phyloP scores from a whole-genome alignment of 1,140 invertebrate species.

The Zaprionus camerounensis region DNA sequence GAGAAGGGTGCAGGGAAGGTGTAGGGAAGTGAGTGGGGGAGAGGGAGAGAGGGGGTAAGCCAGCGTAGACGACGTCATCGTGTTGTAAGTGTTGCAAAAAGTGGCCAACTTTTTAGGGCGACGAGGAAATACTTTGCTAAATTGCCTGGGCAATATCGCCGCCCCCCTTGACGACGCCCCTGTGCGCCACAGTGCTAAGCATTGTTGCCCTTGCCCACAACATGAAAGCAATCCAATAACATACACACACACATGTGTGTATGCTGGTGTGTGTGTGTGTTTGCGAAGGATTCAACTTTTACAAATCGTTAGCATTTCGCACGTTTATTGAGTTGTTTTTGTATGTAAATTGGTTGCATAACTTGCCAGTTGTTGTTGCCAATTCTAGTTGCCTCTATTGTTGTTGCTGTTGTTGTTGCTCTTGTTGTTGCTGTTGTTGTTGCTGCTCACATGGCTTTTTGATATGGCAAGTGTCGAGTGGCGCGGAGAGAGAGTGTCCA shows the following conservation, averaged over 20 bases:
- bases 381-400: background rate
- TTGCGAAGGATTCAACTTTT: conserved; percentile 63
- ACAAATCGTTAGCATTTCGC: conserved; percentile 82
- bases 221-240: conserved; percentile 59
- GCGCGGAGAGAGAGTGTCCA: conserved; percentile 37
- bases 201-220: conserved; percentile 21
- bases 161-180: background rate
- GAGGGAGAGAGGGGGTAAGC: background rate
- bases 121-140: conserved; percentile 80
- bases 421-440: conserved; percentile 20
- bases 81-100: conserved; percentile 65
- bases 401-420: conserved; percentile 29
- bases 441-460: conserved; percentile 28
- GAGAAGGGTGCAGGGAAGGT: no score
- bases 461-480: conserved; percentile 70
- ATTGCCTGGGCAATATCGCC: conserved; percentile 62
- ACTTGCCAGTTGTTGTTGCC: conserved; percentile 54
- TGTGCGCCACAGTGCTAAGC: background rate
- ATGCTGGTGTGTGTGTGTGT: conserved; percentile 7
- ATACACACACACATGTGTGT: conserved; percentile 19
- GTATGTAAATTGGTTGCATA: conserved; percentile 82
- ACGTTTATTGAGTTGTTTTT: conserved; percentile 83
- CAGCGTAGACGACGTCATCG: conserved; percentile 28
- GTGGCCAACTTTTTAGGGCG: conserved; percentile 75
- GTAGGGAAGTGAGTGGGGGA: background rate